Evolutionary conservation across 2,797 vertebrate genomes (phyloP).

Genomic region (Gila robusta): DNA sequence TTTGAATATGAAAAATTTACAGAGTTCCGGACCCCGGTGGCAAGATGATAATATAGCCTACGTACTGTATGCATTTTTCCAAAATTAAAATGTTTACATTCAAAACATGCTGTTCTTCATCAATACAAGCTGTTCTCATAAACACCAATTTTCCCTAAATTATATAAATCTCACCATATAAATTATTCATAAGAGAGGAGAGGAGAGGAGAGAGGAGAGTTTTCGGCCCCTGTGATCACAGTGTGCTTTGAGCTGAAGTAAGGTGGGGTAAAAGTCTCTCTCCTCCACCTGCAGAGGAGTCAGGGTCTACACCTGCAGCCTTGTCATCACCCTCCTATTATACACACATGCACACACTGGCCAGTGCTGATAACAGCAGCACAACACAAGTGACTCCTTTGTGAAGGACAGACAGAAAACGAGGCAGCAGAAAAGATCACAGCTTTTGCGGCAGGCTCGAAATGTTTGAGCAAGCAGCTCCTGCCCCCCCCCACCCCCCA

Average conservation of each 20-base stretch:
- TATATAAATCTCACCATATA: background rate
- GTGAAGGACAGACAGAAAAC: conserved; percentile 50
- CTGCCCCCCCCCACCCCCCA: conserved; percentile 20
- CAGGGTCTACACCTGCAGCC: conserved; percentile 61
- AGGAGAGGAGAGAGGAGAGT: background rate
- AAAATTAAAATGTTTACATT: background rate
- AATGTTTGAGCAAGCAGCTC: conserved; percentile 57
- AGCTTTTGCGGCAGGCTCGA: conserved; percentile 57
- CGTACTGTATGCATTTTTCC: background rate
- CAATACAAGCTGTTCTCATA: conserved; percentile 18
- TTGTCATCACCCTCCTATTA: conserved; percentile 65
- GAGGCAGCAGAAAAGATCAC: conserved; percentile 59
- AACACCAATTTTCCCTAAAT: conserved; percentile 2
- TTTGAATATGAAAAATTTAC: background rate
- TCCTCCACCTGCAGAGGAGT: conserved; percentile 55
- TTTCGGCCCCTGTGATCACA: conserved; percentile 22
- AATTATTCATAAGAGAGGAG: conserved; percentile 6
- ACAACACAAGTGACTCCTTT: conserved; percentile 58
- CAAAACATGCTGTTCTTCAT: conserved; percentile 5
- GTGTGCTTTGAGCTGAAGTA: conserved; percentile 36
- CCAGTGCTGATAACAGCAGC: conserved; percentile 52
- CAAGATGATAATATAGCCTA: background rate
- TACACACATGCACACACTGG: conserved; percentile 43
- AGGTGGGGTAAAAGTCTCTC: conserved; percentile 37
- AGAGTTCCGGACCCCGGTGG: background rate